phyloP scores from a whole-genome alignment of 64 coral and sea anemone genomes.

The Acropora yongei region DNA sequence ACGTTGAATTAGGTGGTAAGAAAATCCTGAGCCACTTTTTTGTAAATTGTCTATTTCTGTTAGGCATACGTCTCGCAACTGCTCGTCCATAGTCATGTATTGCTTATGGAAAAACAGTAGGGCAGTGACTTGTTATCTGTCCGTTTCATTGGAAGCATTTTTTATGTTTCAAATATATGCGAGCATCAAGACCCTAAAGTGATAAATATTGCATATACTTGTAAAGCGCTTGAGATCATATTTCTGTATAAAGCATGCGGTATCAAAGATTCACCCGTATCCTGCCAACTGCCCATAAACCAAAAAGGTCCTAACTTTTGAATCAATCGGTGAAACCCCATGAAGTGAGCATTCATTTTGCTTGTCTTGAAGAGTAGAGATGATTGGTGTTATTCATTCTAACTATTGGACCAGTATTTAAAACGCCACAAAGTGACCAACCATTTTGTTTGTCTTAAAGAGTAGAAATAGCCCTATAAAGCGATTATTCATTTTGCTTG shows the following conservation, averaged over 20 bases:
- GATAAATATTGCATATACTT: no score
- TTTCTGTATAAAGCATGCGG: no score
- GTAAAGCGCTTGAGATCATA: no score
- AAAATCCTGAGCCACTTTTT: background rate
- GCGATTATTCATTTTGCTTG: background rate
- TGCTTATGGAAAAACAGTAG: no score
- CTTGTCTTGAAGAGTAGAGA: background rate
- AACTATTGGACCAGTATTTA: background rate
- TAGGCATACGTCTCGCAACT: background rate
- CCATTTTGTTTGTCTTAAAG: background rate
- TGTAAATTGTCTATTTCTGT: background rate
- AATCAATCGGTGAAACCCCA: background rate
- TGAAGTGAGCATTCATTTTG: background rate
- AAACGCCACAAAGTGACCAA: background rate
- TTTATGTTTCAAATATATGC: no score
- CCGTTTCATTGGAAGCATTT: no score
- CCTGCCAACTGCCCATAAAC: background rate
- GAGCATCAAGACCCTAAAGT: no score
- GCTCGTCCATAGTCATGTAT: background rate
- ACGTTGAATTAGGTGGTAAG: background rate
- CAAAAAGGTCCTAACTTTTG: background rate
- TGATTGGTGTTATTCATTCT: background rate
- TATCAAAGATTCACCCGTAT: no score
- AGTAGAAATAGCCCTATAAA: background rate
- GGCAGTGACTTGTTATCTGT: no score